phyloP scores from a whole-genome alignment of 2,797 vertebrate species.

The Artibeus lituratus region DNA sequence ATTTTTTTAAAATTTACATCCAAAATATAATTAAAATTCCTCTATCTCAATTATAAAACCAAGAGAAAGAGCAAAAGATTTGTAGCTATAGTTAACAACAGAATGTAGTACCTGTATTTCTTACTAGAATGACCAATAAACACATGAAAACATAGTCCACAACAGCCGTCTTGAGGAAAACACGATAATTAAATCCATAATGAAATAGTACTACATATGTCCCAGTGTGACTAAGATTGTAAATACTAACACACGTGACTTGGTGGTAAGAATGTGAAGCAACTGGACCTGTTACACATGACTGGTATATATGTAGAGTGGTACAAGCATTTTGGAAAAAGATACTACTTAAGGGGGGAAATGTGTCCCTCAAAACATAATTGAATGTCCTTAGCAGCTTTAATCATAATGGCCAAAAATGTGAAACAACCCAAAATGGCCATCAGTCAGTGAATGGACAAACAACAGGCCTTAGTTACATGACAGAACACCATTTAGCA shows the following conservation, averaged over 20 bases:
- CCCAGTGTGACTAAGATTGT: background rate
- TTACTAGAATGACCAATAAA: background rate
- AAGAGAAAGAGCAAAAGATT: background rate
- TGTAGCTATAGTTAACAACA: background rate
- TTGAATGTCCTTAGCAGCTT: background rate
- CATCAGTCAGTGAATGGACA: background rate
- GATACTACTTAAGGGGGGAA: background rate
- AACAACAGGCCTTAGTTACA: background rate
- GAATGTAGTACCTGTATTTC: background rate
- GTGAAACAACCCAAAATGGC: slow-evolving; percentile 8
- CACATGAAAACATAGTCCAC: background rate
- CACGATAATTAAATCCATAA: background rate
- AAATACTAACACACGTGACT: background rate
- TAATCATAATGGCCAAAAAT: background rate
- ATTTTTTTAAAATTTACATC: background rate
- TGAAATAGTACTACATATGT: background rate
- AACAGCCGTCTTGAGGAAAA: background rate
- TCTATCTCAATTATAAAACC: background rate
- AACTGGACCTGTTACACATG: background rate
- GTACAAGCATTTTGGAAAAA: background rate
- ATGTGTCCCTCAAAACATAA: background rate
- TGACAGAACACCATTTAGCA: background rate
- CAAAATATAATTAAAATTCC: background rate
- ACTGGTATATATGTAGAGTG: background rate
- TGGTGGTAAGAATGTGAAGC: background rate